These are phyloP conservation scores for Oreochromis aureus DNA, from an alignment of 2,113 vertebrate genomes.

Conservation along the genomic window DNA sequence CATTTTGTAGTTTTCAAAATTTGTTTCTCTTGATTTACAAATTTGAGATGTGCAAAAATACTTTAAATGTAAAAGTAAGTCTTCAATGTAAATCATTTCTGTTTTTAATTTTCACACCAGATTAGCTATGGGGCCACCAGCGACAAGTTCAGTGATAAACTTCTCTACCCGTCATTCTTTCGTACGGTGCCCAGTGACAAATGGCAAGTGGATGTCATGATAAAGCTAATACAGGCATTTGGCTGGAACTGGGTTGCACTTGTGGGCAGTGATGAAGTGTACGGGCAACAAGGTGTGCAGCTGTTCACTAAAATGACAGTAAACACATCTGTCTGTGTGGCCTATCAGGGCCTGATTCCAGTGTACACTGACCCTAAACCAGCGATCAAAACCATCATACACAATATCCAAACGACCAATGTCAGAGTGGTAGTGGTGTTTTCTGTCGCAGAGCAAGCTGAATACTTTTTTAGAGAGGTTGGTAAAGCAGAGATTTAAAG, in stretches of 20 bases:
- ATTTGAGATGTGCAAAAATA: neutral
- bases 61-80: neutral
- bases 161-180: constrained; percentile 83
- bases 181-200: constrained; percentile 81
- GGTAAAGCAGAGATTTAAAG: neutral
- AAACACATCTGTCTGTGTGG: constrained; percentile 73
- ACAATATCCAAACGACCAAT: constrained; percentile 29
- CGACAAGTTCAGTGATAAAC: constrained; percentile 74
- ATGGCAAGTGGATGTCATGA: constrained; percentile 68
- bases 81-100: neutral
- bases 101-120: constrained; percentile 48
- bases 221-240: constrained; percentile 67
- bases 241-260: constrained; percentile 87
- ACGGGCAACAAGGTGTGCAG: constrained; percentile 74
- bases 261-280: constrained; percentile 80
- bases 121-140: constrained; percentile 82
- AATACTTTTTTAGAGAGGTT: constrained; percentile 64
- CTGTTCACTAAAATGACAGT: constrained; percentile 69
- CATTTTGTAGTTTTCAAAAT: neutral
- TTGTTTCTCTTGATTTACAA: neutral
- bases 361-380: constrained; percentile 19
- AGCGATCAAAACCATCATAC: neutral
- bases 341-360: constrained; percentile 60
- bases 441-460: neutral
- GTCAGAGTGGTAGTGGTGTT: constrained; percentile 75